These are phyloP conservation scores for Cecropterus lyciades DNA, from an alignment of 1,140 invertebrate genomes.

Conservation along the genomic window DNA sequence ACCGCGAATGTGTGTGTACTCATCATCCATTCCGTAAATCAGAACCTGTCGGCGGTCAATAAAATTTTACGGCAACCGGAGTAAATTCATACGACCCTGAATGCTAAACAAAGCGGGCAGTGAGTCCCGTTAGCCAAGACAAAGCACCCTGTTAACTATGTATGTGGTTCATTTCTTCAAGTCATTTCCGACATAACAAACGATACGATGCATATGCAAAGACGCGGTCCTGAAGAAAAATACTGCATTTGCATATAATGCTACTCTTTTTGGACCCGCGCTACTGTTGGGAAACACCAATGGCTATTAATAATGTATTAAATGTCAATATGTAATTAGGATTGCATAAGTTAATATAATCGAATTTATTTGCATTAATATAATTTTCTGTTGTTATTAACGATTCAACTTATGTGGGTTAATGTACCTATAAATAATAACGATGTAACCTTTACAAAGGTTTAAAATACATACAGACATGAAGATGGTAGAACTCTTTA, in stretches of 20 bases:
- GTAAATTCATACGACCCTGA: slow-evolving; percentile 57
- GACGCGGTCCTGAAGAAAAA: slow-evolving; percentile 43
- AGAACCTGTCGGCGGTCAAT: slow-evolving; percentile 42
- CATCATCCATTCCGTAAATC: slow-evolving; percentile 49
- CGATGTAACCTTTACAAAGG: too few relatives aligned
- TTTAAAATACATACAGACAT: too few relatives aligned
- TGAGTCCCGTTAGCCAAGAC: slow-evolving; percentile 39
- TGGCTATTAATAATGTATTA: slow-evolving; percentile 25
- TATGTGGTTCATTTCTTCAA: slow-evolving; percentile 51
- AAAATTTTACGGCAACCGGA: slow-evolving; percentile 47
- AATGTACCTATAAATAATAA: too few relatives aligned
- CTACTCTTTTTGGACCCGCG: slow-evolving; percentile 32
- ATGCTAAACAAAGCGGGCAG: slow-evolving; percentile 47
- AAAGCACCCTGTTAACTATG: slow-evolving; percentile 31
- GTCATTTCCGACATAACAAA: slow-evolving; percentile 55
- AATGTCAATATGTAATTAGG: slow-evolving; percentile 28
- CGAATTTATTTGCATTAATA: background rate
- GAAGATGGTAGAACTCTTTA: too few relatives aligned
- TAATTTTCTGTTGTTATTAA: too few relatives aligned
- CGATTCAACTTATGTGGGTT: too few relatives aligned
- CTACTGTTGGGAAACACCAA: slow-evolving; percentile 20
- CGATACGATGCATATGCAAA: slow-evolving; percentile 44
- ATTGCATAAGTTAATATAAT: slow-evolving; percentile 13
- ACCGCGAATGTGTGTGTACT: too few relatives aligned
- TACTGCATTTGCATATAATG: slow-evolving; percentile 61